These are phyloP conservation scores for Tylochromis polylepis DNA, from an alignment of 2,113 vertebrate genomes.

Conservation along the genomic window DNA sequence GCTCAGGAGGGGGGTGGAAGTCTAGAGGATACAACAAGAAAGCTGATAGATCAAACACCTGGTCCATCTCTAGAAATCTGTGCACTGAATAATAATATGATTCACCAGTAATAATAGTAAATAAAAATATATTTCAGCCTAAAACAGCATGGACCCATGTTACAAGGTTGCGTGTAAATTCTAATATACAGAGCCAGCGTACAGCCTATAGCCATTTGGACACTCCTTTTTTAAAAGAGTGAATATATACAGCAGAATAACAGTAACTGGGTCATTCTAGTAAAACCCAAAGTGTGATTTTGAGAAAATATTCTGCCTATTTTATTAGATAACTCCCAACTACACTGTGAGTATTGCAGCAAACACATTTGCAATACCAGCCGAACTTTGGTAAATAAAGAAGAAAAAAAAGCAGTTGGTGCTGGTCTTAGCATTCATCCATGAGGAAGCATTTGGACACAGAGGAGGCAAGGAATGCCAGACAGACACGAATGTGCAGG, in stretches of 20 bases:
- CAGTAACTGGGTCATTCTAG: neutral
- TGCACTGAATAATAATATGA: neutral
- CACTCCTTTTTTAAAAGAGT: neutral
- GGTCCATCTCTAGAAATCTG: neutral
- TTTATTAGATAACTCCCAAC: neutral
- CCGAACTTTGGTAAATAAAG: slow-evolving; percentile 14
- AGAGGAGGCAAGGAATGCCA: slow-evolving; percentile 42
- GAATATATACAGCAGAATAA: neutral
- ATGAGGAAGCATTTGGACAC: slow-evolving; percentile 29
- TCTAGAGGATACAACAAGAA: neutral
- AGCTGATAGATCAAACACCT: neutral
- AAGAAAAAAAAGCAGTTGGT: slow-evolving; percentile 53
- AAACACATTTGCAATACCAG: neutral
- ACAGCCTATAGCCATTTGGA: neutral
- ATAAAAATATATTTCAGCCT: neutral
- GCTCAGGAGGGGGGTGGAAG: slow-evolving; percentile 17
- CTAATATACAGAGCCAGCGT: neutral
- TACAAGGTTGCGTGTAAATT: neutral
- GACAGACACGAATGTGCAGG: slow-evolving; percentile 12
- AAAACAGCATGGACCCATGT: neutral
- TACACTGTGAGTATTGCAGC: neutral
- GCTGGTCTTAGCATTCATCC: slow-evolving; percentile 23
- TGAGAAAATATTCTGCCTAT: neutral
- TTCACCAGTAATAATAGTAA: neutral
- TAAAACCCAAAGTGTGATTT: neutral